Base-by-base conservation (phyloP, 2,797 vertebrate species). In the Rhynchonycteris naso region DNA sequence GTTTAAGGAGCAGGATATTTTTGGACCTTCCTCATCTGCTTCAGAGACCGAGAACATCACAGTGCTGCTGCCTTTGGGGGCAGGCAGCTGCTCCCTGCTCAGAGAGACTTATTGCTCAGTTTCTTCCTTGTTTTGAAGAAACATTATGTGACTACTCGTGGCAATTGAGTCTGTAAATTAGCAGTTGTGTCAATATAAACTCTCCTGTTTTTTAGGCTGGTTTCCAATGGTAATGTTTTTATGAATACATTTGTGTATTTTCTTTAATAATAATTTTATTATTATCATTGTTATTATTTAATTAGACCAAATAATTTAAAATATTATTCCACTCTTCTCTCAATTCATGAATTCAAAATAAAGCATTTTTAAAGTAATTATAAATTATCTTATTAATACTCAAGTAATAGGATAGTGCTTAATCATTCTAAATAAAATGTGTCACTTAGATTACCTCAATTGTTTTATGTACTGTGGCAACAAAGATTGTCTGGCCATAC, bases 1-100 rank as follows among this genome's bases (percentile, higher is more conserved):
- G 86, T 95, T 96, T 93, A 92, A 76, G 89, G 52, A 92, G 15
- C 0, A 93, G 5, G 85, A 52, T 98, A 95, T 97, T 97, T 98
- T 98, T 94, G 96, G 80, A 85, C 33, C 16, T 79, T 95, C 50
- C 0, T 93, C 43, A 21, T 94, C 96, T 97, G 88, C 95, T 96
- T 95, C 50, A 90, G 81, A 94, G 59, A 24, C 14, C 93, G 75
- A 86, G 92, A 72, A 43, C 72, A 63, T 83, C 66, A 66, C 69
- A 71, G 33, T 91, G 72, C 47, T 56, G 52, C 9, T 69, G 30
- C 22, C 19, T 0, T 65, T 43, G 5, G 28, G 88, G 95, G 38
- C 95, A 83, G 78, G 43, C 24, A 71, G 22, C 3, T 78, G 72
- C 24, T 86, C 90, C 65, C 26, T 93, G 85, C 72, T 83, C 30